Base-by-base conservation (phyloP, 1,140 invertebrate genomes). In the Drosophila bipectinata region DNA sequence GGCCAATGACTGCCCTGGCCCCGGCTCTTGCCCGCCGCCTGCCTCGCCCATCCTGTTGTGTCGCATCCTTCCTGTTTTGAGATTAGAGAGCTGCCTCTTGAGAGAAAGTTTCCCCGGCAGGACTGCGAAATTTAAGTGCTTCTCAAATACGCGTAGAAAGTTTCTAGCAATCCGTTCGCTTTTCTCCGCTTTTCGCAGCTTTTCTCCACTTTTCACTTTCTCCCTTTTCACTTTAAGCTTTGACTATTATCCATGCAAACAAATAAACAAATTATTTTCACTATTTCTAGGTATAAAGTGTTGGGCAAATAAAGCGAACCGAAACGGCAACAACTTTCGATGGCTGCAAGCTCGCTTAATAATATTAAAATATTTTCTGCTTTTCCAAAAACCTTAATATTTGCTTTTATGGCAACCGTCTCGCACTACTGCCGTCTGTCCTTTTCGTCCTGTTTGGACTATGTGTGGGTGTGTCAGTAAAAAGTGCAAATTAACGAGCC, bases 181-280 rank as follows among this genome's bases (percentile, higher is more conserved):
- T 49, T 44, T 18, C 44, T 24, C 44, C 44, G 18, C 18, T 47
- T 10, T 47, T 47, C 18, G 18, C 41, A 15, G 14, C 41, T 47
- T 10, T 47, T 18, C 12, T 15, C 39, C 39, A 14, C 18, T 58
- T 58, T 64, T 15, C 24, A 4, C 41, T 8, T 54, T 54, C 18
- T 21, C 37, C 21, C 28, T 44, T 56, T 67, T 32, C 12, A 37
- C 21, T 52, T 57, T 55, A 60, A 34, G 57, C 78, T 45, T 5
- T 45, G 34, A 24, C 14, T 39, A 75, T 75, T 66, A 75, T 49
- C 39, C 61, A 28, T 52, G 53, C 54, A 74, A 78, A 49, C 64
- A 74, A 78, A 74, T 69, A 61, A 67, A 82, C 71, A 82, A 77
- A 76, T 72, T 60, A 61, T 60, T 52, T 58, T 57, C 34, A 67